phyloP scores from a whole-genome alignment of 2,888 invertebrate species.

The Drosophila austrosaltans region DNA sequence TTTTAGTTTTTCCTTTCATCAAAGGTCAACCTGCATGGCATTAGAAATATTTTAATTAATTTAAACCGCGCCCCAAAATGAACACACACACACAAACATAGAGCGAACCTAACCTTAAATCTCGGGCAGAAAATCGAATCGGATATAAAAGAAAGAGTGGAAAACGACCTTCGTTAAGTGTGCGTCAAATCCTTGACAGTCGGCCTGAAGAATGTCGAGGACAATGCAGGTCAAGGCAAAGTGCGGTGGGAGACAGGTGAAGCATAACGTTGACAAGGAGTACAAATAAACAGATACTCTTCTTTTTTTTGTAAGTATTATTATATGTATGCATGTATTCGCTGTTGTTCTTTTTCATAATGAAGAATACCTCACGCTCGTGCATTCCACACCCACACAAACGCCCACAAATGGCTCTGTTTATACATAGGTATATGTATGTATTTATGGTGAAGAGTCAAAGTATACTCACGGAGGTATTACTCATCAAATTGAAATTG shows the following conservation, averaged over 20 bases:
- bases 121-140: constrained; percentile 29
- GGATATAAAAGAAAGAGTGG: constrained; percentile 14
- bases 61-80: constrained; percentile 62
- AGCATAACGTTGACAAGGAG: constrained; percentile 8
- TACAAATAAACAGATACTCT: background rate
- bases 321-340: constrained; percentile 15
- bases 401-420: constrained; percentile 36
- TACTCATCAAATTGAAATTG: constrained; percentile 69
- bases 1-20: background rate
- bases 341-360: constrained; percentile 14
- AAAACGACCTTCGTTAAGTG: constrained; percentile 43
- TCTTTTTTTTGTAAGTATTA: background rate
- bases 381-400: constrained; percentile 46
- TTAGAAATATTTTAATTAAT: constrained; percentile 59
- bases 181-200: constrained; percentile 61
- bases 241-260: constrained; percentile 33
- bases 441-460: background rate
- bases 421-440: constrained; percentile 13
- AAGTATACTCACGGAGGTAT: constrained; percentile 37
- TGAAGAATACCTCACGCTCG: constrained; percentile 40
- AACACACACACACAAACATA: background rate
- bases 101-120: constrained; percentile 55
- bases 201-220: constrained; percentile 53
- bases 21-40: constrained; percentile 68
- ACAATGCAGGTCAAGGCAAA: constrained; percentile 60